Evolutionary conservation across 2,113 vertebrate genomes (phyloP), one percentile per base, ranked within the genome.

Genomic region (Syrmaticus mikado): DNA sequence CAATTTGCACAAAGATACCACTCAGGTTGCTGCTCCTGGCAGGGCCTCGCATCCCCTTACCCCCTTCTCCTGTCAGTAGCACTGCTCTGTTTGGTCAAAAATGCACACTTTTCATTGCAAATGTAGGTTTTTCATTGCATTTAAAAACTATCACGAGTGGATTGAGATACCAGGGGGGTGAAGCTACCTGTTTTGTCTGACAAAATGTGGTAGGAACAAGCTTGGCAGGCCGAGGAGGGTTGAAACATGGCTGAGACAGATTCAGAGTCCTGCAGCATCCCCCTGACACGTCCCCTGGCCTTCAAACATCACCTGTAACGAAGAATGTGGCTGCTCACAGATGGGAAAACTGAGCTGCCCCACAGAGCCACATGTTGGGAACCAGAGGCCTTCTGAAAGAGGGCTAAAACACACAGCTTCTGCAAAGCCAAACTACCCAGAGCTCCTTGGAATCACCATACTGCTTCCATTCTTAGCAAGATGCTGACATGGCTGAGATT

Each of bases 111-210:
- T 50, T 36, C 48, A 50, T 27, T 8, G 18, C 24, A 36, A 36
- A 73, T 1, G 4, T 3, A n/a, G 16, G 8, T 16, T 58, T 32
- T 36, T 40, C 34, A 3, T 72, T 16, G 22, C 1, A 0, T 15
- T 48, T 27, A 34, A 67, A 50, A 80, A 27, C 8, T 0, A 57
- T 19, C 40, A 41, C n/a, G 40, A 48, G 45, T 9, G 25, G 77
- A 53, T 16, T 15, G 6, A 72, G 55, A 11, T 4, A 90, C 14
- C 41, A 71, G 13, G 19, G 46, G 2, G 5, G 5, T 3, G 21
- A 60, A 67, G 58, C 2, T 0, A 3, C 0, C 1, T 8, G 27
- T 22, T 77, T 80, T 80, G 12, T 65, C 8, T 2, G 22, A 55
- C 50, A 15, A 87, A 87, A 89, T 41, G 11, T 6, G 48, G 9